These are phyloP conservation scores for Hylaeus anthracinus DNA, from an alignment of 1,140 invertebrate species.

Conservation along the genomic window DNA sequence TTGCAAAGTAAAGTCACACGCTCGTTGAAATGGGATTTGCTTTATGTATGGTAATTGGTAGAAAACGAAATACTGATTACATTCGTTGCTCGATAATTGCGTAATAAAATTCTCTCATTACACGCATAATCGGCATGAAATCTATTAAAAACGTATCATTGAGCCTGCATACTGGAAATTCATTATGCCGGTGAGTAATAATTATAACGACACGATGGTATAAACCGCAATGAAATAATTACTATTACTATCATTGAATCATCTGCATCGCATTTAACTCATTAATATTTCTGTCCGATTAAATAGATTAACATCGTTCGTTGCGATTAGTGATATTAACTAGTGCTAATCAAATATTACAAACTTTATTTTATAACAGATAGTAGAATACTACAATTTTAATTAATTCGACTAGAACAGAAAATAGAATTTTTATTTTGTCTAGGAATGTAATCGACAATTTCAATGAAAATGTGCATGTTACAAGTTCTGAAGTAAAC, in stretches of 20 bases:
- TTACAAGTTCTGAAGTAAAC: no score
- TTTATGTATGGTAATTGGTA: no score
- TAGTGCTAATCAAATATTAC: no score
- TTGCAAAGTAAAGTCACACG: not conserved
- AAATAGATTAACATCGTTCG: not conserved
- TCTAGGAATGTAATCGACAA: no score
- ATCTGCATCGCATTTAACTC: not conserved
- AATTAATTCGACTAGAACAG: no score
- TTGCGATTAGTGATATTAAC: not conserved
- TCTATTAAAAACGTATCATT: not conserved
- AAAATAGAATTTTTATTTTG: no score
- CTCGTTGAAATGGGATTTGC: no score
- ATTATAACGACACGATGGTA: not conserved
- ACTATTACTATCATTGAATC: not conserved
- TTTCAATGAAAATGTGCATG: no score
- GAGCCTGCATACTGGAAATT: not conserved
- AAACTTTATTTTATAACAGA: no score
- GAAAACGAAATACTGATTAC: not conserved
- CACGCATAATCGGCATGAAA: not conserved
- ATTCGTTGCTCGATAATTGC: not conserved
- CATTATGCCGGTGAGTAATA: conserved; percentile 1
- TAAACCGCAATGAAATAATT: not conserved
- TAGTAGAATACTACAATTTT: no score
- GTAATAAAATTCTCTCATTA: not conserved
- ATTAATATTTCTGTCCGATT: not conserved